Evolutionary conservation across 2,113 vertebrate genomes (phyloP), one percentile per base, ranked within the genome.

Genomic region (Clarias batrachus): DNA sequence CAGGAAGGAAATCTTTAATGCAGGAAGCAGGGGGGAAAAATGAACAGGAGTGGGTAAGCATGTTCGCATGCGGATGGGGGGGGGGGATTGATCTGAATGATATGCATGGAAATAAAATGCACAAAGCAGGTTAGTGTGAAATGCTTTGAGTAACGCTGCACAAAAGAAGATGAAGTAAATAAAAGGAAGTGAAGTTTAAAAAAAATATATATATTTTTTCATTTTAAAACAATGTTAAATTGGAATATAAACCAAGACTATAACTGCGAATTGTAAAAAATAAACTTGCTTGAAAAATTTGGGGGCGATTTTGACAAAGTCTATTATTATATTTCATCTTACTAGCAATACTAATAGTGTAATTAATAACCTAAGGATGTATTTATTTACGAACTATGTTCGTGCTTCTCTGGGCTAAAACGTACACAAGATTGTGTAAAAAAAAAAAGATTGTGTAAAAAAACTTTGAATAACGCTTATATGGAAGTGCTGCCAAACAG

Each of bases 1-100:
- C 66, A 79, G 68, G 79, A 84, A 85, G 80, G 66, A 63, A 83
- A 66, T 41, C 25, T 27, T 62, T 57, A 21, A 68, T 83, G 37
- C 57, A 62, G 83, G 83, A 78, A 77, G 37, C 73, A 85, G 73
- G 27, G 16, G 52, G 8, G 2, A 63, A 63, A 41, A 33, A 74
- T 3, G 33, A 1, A 11, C 37, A 71, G n/a, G 56, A 60, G 82
- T 17, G 13, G 12, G 68, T 70, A 68, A 54, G 74, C 56, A 54
- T 65, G 27, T 85, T 63, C 81, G 74, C 79, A 48, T 48, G 48
- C 48, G n/a, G 21, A 65, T 27, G 30, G 41, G 5, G 63, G 16
- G 23, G 19, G 25, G 65, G 52, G 16, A 13, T n/a, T 33, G 10
- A 56, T 13, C 66, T 23, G 30, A 4, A 57, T 54, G 48, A 56